Base-by-base conservation (phyloP, 2,888 invertebrate species). In the Drosophila rellima region DNA sequence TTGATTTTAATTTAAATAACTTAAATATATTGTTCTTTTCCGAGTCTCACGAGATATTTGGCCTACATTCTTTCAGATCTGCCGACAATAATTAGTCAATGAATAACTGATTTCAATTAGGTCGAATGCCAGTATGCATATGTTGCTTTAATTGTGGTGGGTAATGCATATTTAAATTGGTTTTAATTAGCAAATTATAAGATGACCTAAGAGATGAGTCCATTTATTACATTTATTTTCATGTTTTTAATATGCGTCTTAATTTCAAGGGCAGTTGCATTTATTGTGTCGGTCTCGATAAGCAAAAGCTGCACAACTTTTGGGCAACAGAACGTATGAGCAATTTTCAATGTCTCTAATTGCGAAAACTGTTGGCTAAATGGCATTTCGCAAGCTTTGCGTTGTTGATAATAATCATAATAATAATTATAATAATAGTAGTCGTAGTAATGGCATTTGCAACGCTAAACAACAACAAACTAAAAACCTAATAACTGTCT, bases 401-500 rank as follows among this genome's bases (percentile, higher is more conserved):
- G 29, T 51, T 20, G 13, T 37, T 51, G 44, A 51, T 29, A 56
- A 65, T 64, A 26, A 62, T 45, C 37, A 56, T 35, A 48, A 70
- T 45, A 55, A 42, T 54, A 37, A 35, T 59, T 50, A 50, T 26
- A 10, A 37, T 59, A 52, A 61, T 50, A 68, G 42, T 60, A 60
- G 48, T 51, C 66, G 56, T 69, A 44, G 54, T 29, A 44, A 35
- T 10, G 39, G 17, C 26, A 42, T 17, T 39, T 18, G 48, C 31
- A 45, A 26, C 20, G 47, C 31, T 29, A 50, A 54, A 1, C 48
- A 52, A 42, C 55, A 62, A 54, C 26, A 61, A 74, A 61, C 72
- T 70, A 77, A 79, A 86, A 86, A 78, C 74, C 76, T 70, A 76
- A 76, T 87, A 84, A 84, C 80, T 87, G 85, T 84, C 78, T 78